phyloP scores from a whole-genome alignment of 2,797 vertebrate genomes.

The Microcaecilia unicolor region DNA sequence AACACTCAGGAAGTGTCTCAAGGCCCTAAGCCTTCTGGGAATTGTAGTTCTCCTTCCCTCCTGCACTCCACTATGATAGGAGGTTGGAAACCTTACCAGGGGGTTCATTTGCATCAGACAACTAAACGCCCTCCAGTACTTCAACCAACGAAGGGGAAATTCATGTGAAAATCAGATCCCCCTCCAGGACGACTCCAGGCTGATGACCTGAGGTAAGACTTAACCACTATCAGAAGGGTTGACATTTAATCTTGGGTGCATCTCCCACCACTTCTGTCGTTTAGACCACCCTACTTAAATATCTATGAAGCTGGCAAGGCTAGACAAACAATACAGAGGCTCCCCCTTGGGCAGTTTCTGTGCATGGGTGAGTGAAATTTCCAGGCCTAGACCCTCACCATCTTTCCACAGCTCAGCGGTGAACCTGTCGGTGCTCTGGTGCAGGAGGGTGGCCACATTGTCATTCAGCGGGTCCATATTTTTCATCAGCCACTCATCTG shows the following conservation, averaged over 20 bases:
- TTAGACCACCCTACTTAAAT: too few species aligned
- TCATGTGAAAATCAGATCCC: too few species aligned
- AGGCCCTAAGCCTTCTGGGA: too few species aligned
- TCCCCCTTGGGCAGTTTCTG: background rate
- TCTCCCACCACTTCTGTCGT: too few species aligned
- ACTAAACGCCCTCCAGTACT: background rate
- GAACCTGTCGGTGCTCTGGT: constrained; percentile 80
- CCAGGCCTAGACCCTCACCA: constrained; percentile 49
- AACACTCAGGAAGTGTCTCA: too few species aligned
- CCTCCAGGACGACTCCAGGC: background rate
- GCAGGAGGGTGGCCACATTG: constrained; percentile 76
- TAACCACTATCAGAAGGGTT: too few species aligned
- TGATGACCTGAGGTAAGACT: background rate
- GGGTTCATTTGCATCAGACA: too few species aligned
- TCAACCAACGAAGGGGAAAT: rapidly evolving
- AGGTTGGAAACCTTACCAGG: too few species aligned
- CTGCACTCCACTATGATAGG: background rate
- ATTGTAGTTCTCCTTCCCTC: background rate
- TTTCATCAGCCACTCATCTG: constrained; percentile 81
- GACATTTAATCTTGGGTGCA: too few species aligned
- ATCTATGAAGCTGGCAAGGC: background rate
- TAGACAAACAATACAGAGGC: background rate
- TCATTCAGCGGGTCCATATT: constrained; percentile 91
- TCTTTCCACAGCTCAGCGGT: constrained; percentile 88
- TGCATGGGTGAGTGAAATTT: background rate